These are phyloP conservation scores for Pediacus dermestoides DNA, from an alignment of 2,888 invertebrate genomes.

Conservation along the genomic window DNA sequence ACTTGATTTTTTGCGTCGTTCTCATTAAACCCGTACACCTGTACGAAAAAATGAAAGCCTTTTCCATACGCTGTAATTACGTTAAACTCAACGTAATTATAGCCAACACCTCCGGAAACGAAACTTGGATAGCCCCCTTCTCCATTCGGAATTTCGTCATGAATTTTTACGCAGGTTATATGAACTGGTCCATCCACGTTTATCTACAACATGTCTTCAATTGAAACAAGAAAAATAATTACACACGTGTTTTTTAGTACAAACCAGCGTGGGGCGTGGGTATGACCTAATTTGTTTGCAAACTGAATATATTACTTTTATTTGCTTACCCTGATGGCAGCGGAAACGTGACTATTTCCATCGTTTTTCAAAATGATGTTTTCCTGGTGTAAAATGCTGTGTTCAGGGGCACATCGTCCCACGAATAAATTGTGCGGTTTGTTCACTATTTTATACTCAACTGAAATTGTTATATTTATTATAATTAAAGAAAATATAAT, in stretches of 20 bases:
- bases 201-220: slow-evolving; percentile 43
- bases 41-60: slow-evolving; percentile 51
- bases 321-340: slow-evolving; percentile 40
- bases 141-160: slow-evolving; percentile 42
- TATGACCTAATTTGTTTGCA: slow-evolving; percentile 7
- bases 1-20: neutral
- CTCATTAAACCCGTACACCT: slow-evolving; percentile 45
- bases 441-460: slow-evolving; percentile 38
- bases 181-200: slow-evolving; percentile 45
- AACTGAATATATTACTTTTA: slow-evolving; percentile 1
- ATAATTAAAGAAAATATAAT: no score
- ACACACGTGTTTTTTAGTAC: slow-evolving; percentile 8
- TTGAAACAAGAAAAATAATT: slow-evolving; percentile 9
- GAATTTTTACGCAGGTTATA: slow-evolving; percentile 49
- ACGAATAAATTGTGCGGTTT: slow-evolving; percentile 44
- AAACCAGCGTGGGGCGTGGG: slow-evolving; percentile 7
- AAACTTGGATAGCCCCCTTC: slow-evolving; percentile 40
- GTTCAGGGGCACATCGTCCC: slow-evolving; percentile 41
- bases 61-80: slow-evolving; percentile 48
- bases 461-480: slow-evolving; percentile 33
- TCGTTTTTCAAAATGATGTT: slow-evolving; percentile 48
- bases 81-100: slow-evolving; percentile 47
- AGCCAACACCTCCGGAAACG: slow-evolving; percentile 47
- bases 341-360: slow-evolving; percentile 46
- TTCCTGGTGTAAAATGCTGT: slow-evolving; percentile 44